Evolutionary conservation across 2,888 invertebrate genomes (phyloP).

Genomic region (Drosophila pseudotalamancana): DNA sequence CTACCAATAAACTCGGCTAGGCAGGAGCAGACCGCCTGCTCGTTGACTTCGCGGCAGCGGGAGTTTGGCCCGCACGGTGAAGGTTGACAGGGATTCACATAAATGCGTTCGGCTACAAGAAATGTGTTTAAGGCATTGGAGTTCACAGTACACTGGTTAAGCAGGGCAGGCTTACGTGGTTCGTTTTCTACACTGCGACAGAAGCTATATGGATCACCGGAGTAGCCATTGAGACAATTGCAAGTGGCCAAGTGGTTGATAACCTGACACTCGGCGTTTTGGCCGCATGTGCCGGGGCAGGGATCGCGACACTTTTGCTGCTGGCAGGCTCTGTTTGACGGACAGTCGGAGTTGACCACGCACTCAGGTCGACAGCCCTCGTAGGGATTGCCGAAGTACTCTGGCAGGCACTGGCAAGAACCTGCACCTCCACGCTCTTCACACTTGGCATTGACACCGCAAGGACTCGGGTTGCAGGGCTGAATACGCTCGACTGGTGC

Average conservation of each 20-base stretch:
- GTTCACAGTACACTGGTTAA: background rate
- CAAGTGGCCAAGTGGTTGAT: conserved; percentile 88
- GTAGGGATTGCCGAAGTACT: conserved; percentile 91
- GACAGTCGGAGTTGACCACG: conserved; percentile 87
- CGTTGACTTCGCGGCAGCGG: conserved; percentile 89
- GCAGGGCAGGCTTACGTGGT: conserved; percentile 84
- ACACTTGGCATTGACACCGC: conserved; percentile 89
- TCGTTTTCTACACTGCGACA: conserved; percentile 85
- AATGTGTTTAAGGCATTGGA: background rate
- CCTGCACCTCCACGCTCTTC: conserved; percentile 89
- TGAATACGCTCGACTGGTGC: conserved; percentile 84
- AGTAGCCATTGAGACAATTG: conserved; percentile 86
- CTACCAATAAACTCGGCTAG: conserved; percentile 87
- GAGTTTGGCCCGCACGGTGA: conserved; percentile 94
- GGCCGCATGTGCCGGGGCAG: conserved; percentile 88
- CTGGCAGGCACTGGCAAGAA: conserved; percentile 89
- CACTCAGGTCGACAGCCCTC: conserved; percentile 90
- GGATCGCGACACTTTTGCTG: conserved; percentile 87
- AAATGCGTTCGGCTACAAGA: conserved; percentile 84
- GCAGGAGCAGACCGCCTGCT: conserved; percentile 90
- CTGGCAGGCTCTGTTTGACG: conserved; percentile 88
- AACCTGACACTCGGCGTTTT: conserved; percentile 88
- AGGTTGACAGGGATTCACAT: conserved; percentile 89
- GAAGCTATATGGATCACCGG: conserved; percentile 89
- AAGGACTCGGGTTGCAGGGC: conserved; percentile 86